phyloP scores from a whole-genome alignment of 2,797 vertebrate genomes.

The Dryobates pubescens region DNA sequence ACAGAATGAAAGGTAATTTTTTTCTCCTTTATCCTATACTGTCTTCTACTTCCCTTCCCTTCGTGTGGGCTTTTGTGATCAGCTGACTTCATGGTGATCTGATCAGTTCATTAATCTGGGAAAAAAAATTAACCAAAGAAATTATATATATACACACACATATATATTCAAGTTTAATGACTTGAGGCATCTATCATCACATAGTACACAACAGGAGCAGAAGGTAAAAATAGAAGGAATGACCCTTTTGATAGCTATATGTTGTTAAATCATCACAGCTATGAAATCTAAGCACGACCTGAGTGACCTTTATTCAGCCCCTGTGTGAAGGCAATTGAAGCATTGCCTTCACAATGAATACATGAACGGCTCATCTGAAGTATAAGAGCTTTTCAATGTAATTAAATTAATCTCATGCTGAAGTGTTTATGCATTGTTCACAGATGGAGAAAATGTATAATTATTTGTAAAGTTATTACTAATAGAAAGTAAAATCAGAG shows the following conservation, averaged over 20 bases:
- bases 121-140: neutral
- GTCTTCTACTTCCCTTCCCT: neutral
- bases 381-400: neutral
- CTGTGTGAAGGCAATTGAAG: neutral
- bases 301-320: neutral
- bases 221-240: neutral
- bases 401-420: neutral
- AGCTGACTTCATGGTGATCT: neutral
- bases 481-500: neutral
- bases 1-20: neutral
- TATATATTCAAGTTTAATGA: neutral
- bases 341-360: neutral
- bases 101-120: neutral
- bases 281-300: fast-evolving
- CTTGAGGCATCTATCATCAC: neutral
- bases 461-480: neutral
- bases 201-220: neutral
- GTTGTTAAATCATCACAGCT: neutral
- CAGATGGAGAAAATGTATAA: neutral
- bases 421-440: neutral
- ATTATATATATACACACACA: no score
- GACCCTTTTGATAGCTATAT: neutral
- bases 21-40: neutral
- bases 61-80: neutral
- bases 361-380: neutral